Evolutionary conservation across 2,113 vertebrate species (phyloP).

Genomic region (Syngnathus floridae): DNA sequence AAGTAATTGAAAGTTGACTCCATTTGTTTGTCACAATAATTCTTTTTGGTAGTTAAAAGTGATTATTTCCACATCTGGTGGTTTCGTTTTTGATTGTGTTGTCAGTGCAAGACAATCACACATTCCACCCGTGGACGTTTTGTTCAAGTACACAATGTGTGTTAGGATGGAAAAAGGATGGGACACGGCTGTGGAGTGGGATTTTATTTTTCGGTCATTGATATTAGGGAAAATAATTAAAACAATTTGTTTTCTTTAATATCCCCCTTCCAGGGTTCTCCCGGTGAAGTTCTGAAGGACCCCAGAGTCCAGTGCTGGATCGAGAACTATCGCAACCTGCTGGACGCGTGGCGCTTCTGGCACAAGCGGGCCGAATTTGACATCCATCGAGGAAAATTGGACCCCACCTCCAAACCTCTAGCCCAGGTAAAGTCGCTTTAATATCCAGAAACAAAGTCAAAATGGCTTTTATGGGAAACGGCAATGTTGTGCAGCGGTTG

Average conservation of each 20-base stretch:
- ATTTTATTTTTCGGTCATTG: too few species aligned
- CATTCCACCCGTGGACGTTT: slow-evolving; percentile 10
- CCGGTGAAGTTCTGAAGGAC: slow-evolving; percentile 89
- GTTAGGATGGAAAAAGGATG: neutral
- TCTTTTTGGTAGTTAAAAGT: too few species aligned
- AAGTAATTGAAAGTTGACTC: too few species aligned
- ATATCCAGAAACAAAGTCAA: too few species aligned
- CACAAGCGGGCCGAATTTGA: slow-evolving; percentile 98
- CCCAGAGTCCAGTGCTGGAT: slow-evolving; percentile 97
- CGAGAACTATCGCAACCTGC: slow-evolving; percentile 93
- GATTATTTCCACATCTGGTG: too few species aligned
- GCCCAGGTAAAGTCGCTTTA: slow-evolving; percentile 77
- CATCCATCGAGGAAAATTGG: slow-evolving; percentile 94
- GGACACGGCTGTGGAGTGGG: neutral
- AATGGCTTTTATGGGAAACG: neutral
- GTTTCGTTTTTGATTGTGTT: neutral
- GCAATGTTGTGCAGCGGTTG: slow-evolving; percentile 1
- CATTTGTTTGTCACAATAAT: too few species aligned
- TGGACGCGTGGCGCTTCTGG: slow-evolving; percentile 98
- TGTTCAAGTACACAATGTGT: neutral
- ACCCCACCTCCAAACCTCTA: slow-evolving; percentile 95
- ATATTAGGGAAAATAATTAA: neutral
- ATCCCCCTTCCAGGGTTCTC: slow-evolving; percentile 75
- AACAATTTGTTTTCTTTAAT: too few species aligned
- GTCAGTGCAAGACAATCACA: neutral